phyloP scores from a whole-genome alignment of 2,797 vertebrate genomes.

The Mus minutoides region DNA sequence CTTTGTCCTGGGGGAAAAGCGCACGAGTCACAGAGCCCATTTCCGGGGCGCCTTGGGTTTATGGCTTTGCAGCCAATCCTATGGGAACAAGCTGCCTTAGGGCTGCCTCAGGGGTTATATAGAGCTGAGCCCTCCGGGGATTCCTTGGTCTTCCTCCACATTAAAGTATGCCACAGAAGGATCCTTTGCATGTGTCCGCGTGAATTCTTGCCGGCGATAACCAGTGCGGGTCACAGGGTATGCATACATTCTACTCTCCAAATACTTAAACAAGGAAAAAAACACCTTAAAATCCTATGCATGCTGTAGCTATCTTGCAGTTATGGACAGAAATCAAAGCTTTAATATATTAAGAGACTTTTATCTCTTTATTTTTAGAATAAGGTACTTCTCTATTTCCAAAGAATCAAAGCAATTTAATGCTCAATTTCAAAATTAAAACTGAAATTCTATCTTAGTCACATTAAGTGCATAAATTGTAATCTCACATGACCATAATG shows the following conservation, averaged over 20 bases:
- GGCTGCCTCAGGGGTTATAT: no score
- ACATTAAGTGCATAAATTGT: not conserved
- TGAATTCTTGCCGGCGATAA: no score
- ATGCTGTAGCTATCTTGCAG: not conserved
- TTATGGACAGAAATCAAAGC: not conserved
- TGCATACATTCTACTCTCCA: rapidly evolving
- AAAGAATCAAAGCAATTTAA: not conserved
- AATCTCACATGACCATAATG: not conserved
- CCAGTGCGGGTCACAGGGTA: no score
- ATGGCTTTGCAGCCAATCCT: no score
- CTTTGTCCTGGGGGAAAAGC: no score
- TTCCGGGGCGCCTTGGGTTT: no score
- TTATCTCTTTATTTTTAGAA: not conserved
- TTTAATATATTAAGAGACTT: not conserved
- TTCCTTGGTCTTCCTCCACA: no score
- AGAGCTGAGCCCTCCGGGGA: no score
- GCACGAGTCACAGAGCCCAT: no score
- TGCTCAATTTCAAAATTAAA: not conserved
- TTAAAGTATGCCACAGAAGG: no score
- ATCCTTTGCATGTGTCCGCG: no score
- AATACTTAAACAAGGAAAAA: not conserved
- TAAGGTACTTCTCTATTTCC: not conserved
- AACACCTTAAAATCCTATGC: not conserved
- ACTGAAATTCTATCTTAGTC: not conserved
- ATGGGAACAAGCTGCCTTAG: no score